Percentiles rank a stretch among this genome's conserved stretches.
Conservation (phyloP, 2,113 vertebrate genomes). For the Otus sunia region DNA sequence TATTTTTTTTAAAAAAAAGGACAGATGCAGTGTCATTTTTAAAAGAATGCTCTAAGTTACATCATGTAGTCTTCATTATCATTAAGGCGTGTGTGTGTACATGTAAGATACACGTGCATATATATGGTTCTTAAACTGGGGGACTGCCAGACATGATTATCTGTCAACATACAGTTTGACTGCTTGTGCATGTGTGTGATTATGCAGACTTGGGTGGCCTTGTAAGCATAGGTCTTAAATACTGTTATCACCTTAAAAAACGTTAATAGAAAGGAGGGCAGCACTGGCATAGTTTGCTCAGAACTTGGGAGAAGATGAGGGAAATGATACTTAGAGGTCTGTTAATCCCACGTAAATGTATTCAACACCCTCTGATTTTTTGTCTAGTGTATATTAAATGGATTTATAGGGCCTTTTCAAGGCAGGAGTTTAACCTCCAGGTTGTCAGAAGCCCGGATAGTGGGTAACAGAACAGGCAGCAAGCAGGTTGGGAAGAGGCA, state of each 20-base stretch:
- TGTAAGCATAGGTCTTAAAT: background rate
- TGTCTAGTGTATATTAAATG: background rate
- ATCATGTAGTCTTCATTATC: background rate
- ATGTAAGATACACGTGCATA: background rate
- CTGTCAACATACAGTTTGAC: background rate
- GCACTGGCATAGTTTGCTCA: background rate
- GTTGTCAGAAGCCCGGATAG: background rate
- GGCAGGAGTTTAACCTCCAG: background rate
- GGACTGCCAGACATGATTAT: background rate
- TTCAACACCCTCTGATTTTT: background rate
- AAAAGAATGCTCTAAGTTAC: background rate
- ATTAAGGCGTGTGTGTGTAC: background rate
- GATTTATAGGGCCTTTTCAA: background rate
- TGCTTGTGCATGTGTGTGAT: background rate
- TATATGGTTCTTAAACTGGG: background rate
- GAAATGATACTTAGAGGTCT: background rate
- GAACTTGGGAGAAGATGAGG: background rate
- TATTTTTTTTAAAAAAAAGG: background rate
- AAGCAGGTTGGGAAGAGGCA: background rate
- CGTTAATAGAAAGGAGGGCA: background rate
- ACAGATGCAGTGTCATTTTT: background rate
- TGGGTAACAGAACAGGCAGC: background rate
- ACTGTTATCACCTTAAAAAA: background rate
- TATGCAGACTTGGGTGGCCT: background rate
- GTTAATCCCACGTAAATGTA: background rate